A percentile compares a stretch with the other conserved stretches of the same genome.
Conservation (phyloP, 2,797 vertebrate genomes). For the Mormyrus proboscirostris region DNA sequence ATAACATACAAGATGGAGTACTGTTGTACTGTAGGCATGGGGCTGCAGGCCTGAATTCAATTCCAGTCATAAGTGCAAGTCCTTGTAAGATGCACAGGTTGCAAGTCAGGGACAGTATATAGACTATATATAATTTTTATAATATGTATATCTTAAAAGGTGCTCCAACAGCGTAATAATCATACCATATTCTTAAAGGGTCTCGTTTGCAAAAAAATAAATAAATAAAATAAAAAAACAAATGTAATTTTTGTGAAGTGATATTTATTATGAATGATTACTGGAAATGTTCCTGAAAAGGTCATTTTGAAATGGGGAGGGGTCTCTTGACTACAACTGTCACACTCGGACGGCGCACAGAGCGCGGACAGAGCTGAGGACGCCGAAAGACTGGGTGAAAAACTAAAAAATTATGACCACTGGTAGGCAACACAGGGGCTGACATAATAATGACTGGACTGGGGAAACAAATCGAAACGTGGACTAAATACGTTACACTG, state of each 20-base stretch:
- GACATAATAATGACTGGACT: no score
- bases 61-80: neutral
- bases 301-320: neutral
- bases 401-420: no score
- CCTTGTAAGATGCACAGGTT: neutral
- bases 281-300: neutral
- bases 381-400: no score
- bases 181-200: neutral
- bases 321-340: neutral
- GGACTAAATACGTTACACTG: no score
- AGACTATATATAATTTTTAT: neutral
- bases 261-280: neutral
- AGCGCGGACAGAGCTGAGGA: no score
- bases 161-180: neutral
- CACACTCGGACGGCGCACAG: no score
- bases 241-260: neutral
- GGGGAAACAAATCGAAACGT: no score
- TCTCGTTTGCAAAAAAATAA: neutral
- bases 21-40: neutral
- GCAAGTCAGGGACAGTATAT: neutral
- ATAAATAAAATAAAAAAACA: neutral
- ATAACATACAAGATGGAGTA: neutral
- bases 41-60: neutral
- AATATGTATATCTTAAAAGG: neutral
- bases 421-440: no score